These are phyloP conservation scores for Enteromius treurensis DNA, from an alignment of 2,797 vertebrate genomes.

Conservation along the genomic window DNA sequence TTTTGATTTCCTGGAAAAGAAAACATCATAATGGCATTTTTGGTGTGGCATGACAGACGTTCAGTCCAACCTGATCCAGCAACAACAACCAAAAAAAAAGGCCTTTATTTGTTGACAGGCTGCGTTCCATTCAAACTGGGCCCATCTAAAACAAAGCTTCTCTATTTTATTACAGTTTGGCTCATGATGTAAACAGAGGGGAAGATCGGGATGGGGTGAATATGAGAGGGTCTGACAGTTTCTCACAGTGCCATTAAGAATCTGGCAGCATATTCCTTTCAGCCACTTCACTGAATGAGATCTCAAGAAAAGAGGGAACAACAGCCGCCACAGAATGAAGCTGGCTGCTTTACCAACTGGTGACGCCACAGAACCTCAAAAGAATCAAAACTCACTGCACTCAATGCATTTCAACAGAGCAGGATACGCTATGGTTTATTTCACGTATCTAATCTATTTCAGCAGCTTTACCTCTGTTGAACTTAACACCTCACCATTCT, in stretches of 20 bases:
- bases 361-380: slow-evolving; percentile 1
- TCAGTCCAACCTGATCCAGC: background rate
- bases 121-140: slow-evolving; percentile 31
- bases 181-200: slow-evolving; percentile 16
- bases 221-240: slow-evolving; percentile 33
- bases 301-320: slow-evolving; percentile 61
- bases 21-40: slow-evolving; percentile 8
- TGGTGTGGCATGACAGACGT: slow-evolving; percentile 1
- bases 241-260: slow-evolving; percentile 63
- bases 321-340: slow-evolving; percentile 36
- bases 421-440: background rate
- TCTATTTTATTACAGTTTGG: slow-evolving; percentile 16
- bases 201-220: background rate
- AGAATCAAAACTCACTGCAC: background rate
- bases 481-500: background rate
- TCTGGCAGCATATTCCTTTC: slow-evolving; percentile 61
- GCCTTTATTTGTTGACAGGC: slow-evolving; percentile 7
- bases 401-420: background rate
- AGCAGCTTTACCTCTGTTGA: background rate
- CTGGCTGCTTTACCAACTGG: too few relatives aligned
- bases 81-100: slow-evolving; percentile 8
- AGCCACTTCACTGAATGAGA: slow-evolving; percentile 63
- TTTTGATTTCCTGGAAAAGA: background rate
- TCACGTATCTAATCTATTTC: background rate
- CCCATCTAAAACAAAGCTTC: background rate